Conservation (phyloP, 1,140 invertebrate species). For the Pinna nobilis region DNA sequence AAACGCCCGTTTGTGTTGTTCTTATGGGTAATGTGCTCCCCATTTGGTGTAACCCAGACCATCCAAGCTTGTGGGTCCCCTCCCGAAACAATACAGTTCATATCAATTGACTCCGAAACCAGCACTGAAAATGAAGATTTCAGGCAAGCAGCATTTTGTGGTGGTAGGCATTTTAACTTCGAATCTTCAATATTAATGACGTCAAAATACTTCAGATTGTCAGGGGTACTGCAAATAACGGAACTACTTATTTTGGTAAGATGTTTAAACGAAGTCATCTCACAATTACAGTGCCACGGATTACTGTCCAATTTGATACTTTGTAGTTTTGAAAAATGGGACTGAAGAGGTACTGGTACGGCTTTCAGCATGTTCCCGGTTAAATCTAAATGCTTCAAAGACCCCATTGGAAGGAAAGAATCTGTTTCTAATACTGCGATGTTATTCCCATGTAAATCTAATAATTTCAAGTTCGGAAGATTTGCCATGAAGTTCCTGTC, state of each 20-base stretch:
- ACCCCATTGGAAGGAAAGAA: not conserved
- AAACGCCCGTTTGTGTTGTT: conserved; percentile 1
- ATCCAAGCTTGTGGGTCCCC: conserved; percentile 1
- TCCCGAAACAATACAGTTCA: conserved; percentile 3
- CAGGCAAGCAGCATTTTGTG: not conserved
- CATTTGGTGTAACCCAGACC: not conserved
- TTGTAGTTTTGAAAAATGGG: not conserved
- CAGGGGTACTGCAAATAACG: not conserved
- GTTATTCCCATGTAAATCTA: conserved; percentile 15
- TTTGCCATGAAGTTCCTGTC: not conserved
- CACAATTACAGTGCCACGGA: conserved; percentile 11
- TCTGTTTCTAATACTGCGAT: conserved; percentile 1
- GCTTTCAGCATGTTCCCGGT: not conserved
- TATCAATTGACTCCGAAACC: not conserved
- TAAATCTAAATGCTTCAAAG: conserved; percentile 1
- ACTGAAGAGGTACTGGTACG: not conserved
- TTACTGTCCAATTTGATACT: conserved; percentile 1
- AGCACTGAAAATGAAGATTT: not conserved
- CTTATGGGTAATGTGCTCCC: not conserved
- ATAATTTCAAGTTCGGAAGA: not conserved
- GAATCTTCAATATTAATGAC: conserved; percentile 2
- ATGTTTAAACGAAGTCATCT: conserved; percentile 6
- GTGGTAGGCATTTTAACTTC: conserved; percentile 2
- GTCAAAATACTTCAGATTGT: not conserved
- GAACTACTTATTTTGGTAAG: not conserved